phyloP scores from a whole-genome alignment of 2,113 vertebrate species.

The Oenanthe melanoleuca region DNA sequence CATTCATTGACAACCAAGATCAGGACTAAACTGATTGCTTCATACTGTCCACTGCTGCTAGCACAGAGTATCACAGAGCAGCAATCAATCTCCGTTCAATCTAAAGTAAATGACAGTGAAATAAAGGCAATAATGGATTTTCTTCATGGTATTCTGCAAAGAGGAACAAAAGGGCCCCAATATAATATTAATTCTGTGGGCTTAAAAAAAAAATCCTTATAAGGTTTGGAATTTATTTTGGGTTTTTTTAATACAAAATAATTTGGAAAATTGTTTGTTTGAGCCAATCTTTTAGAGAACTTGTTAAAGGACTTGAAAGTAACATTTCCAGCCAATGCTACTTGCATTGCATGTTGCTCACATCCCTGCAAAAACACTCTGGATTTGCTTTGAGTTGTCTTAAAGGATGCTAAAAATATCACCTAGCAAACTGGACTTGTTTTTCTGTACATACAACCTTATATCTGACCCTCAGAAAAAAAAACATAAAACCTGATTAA shows the following conservation, averaged over 20 bases:
- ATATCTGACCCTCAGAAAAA: neutral
- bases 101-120: neutral
- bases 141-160: neutral
- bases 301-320: neutral
- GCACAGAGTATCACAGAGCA: neutral
- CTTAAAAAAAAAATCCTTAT: neutral
- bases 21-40: neutral
- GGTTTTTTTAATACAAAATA: neutral
- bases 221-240: neutral
- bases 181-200: neutral
- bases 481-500: neutral
- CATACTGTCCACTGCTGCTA: neutral
- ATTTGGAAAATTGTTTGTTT: constrained; percentile 12
- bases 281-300: neutral
- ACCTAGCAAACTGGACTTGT: neutral
- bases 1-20: neutral
- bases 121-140: neutral
- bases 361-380: neutral
- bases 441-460: neutral
- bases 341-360: neutral
- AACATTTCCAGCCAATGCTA: neutral
- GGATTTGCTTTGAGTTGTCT: neutral
- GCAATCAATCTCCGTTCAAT: neutral
- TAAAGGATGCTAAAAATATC: neutral
- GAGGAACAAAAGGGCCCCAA: neutral